Evolutionary conservation across 2,113 vertebrate genomes (phyloP), one percentile per base, ranked within the genome.

Genomic region (Phylloscopus whistleri): DNA sequence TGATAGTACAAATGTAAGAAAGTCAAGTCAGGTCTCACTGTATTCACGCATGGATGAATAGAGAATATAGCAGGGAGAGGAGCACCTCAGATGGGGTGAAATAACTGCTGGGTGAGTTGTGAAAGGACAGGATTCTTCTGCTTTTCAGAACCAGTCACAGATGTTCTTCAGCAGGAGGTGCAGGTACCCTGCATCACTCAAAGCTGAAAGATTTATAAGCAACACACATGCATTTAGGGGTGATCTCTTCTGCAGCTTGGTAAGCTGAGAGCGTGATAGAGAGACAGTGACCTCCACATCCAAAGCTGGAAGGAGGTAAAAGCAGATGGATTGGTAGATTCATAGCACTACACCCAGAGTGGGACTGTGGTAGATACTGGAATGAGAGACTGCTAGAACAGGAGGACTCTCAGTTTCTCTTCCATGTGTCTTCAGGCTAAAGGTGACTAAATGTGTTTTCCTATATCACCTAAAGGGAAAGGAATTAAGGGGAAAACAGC

Each of bases 151-250:
- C 7, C 13, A 16, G 16, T 14, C 6, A 0, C 12, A 63, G 31
- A 44, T 48, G 26, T 20, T 70, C 66, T 56, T 75, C 37, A 52
- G 31, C 26, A 66, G 27, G 22, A 81, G 17, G 4, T 4, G 2
- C 23, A 62, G 63, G 44, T 33, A 27, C 0, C 0, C 37, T 12
- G 35, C 10, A 37, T 44, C 0, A 0, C 37, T 63, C 28, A 16
- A 14, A 58, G 30, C 17, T 18, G 43, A 51, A 37, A 39, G 16
- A 18, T 60, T 60, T 52, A n/a, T 39, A 4, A 24, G 44, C 13
- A 39, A 3, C 2, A 3, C 17, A 7, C 16, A 12, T 15, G 10
- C 16, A 19, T 58, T 73, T 28, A 2, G 31, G 12, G 7, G 12
- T 62, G 55, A 15, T 28, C 24, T 13, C 17, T 31, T 21, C 31